Percentiles rank a stretch among this genome's conserved stretches.
phyloP scores from a whole-genome alignment of 2,797 vertebrate species.

The Gallinago solitaria region DNA sequence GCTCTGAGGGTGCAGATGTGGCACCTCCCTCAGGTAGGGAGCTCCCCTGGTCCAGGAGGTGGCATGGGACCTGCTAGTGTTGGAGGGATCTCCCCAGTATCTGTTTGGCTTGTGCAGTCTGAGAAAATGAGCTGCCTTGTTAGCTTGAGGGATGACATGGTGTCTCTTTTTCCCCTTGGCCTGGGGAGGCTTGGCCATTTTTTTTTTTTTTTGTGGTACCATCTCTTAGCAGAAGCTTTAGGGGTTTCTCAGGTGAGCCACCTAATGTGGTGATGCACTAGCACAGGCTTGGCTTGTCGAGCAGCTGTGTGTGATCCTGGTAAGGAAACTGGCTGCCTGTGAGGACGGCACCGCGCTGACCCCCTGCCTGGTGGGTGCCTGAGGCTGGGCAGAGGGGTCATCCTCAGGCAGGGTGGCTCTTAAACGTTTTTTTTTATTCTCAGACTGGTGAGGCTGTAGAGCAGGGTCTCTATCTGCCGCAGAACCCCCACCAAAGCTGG shows the following conservation, averaged over 20 bases:
- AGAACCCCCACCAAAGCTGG: background rate
- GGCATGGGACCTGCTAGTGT: background rate
- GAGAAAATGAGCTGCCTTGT: rapidly evolving
- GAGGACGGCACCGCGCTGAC: rapidly evolving
- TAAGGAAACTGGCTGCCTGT: rapidly evolving
- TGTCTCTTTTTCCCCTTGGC: background rate
- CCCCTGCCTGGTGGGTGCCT: too few relatives aligned
- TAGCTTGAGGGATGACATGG: rapidly evolving
- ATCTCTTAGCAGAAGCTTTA: background rate
- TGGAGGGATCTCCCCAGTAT: rapidly evolving
- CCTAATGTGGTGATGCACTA: rapidly evolving
- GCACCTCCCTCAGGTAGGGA: rapidly evolving
- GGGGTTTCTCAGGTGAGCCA: rapidly evolving
- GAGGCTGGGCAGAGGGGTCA: background rate
- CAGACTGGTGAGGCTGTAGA: rapidly evolving
- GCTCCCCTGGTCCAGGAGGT: background rate
- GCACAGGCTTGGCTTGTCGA: background rate
- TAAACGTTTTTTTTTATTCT: background rate
- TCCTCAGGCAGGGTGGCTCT: background rate
- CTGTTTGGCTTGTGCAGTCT: rapidly evolving
- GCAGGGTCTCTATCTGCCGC: rapidly evolving
- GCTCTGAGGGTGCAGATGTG: rapidly evolving
- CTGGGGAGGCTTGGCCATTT: rapidly evolving
- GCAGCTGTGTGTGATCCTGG: background rate
- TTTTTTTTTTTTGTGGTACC: background rate